Base-by-base conservation (phyloP, 2,888 invertebrate species). In the Athripsodes cinereus region DNA sequence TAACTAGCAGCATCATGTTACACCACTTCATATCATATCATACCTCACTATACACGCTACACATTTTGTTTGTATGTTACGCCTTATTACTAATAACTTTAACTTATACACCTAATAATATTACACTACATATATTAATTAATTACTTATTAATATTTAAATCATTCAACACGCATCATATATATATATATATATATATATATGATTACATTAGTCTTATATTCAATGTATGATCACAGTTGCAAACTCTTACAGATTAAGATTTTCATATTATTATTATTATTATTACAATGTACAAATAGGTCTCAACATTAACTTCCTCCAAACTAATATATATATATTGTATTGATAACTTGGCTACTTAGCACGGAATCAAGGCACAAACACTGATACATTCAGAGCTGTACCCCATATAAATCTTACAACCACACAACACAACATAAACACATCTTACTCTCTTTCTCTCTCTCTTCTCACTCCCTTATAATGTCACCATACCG, bases 171-270 rank as follows among this genome's bases (percentile, higher is more conserved):
- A 57, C 48, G 48, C 52, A 50, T 50, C n/a, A n/a, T n/a, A n/a
- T n/a, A n/a, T n/a, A n/a, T n/a, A n/a, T n/a, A n/a, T n/a, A n/a
- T n/a, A n/a, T n/a, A n/a, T n/a, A n/a, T n/a, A n/a, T n/a, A n/a
- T n/a, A 48, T 47, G 52, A 57, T 34, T 44, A 57, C 34, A 52
- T 34, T 48, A 53, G 16, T 22, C 57, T 53, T 58, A 52, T 54
- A 58, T 60, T 57, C 60, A 60, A 60, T 54, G 57, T 57, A 54
- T 57, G 57, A 60, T 60, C 60, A 60, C 60, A 60, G 60, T 35
- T 54, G 52, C 60, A 57, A 60, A 60, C 56, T 60, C 46, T 51
- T 52, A 60, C 22, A 35, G 44, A 47, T 40, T 55, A 50, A 56
- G 50, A 56, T 48, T 34, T 56, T n/a, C n/a, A 55, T 56, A 48